Percentiles rank a stretch among this genome's conserved stretches.
These are phyloP conservation scores for Tetragonula carbonaria DNA, from an alignment of 2,888 invertebrate species.

Conservation along the genomic window DNA sequence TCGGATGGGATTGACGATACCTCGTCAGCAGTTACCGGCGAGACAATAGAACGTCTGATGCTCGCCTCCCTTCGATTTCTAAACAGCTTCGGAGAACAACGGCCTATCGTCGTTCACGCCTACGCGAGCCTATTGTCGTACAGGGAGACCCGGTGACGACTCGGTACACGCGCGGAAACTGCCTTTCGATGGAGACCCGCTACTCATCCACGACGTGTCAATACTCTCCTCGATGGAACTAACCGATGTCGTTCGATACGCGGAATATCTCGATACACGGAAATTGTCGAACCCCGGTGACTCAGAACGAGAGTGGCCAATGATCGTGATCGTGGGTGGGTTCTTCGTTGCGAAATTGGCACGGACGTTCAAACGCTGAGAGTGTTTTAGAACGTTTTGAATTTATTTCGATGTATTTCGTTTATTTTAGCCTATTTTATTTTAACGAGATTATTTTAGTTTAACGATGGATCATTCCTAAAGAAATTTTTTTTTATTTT, in stretches of 20 bases:
- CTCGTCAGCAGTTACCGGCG: constrained; percentile 64
- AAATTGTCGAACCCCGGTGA: constrained; percentile 28
- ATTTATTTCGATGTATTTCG: no score
- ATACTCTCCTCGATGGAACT: constrained; percentile 47
- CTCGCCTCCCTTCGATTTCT: constrained; percentile 70
- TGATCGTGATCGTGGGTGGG: constrained; percentile 42
- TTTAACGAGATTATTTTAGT: no score
- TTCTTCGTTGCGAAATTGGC: constrained; percentile 13
- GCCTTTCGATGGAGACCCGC: constrained; percentile 55
- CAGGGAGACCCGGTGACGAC: constrained; percentile 58
- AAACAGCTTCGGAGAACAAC: constrained; percentile 70
- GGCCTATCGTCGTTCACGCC: constrained; percentile 62
- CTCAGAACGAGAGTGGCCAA: not conserved
- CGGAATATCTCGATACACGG: constrained; percentile 29
- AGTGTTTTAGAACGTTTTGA: not conserved
- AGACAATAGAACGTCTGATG: constrained; percentile 68
- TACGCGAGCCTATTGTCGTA: constrained; percentile 64
- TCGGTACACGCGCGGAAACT: constrained; percentile 63
- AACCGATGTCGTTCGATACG: constrained; percentile 52
- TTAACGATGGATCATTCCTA: no score
- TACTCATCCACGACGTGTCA: constrained; percentile 67
- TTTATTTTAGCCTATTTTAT: no score
- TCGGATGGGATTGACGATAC: constrained; percentile 64
- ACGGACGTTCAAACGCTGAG: not conserved
- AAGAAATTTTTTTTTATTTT: no score